Conservation (phyloP, 2,888 invertebrate genomes). For the Odontomyia ornata region DNA sequence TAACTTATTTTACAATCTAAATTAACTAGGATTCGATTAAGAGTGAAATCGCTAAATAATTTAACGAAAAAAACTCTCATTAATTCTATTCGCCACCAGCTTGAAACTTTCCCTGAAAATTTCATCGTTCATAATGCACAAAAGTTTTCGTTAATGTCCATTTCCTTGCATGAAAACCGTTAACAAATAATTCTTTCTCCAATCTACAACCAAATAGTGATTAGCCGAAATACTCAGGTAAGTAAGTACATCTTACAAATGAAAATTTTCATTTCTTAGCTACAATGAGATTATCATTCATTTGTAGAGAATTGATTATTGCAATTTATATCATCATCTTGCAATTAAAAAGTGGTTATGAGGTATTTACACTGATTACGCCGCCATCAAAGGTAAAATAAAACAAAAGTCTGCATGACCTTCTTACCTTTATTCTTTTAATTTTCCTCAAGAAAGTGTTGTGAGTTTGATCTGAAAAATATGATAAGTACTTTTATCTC, state of each 20-base stretch:
- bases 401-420: neutral
- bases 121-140: neutral
- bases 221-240: neutral
- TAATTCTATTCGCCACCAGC: neutral
- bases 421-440: neutral
- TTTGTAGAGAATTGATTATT: neutral
- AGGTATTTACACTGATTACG: neutral
- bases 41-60: neutral
- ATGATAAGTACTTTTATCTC: neutral
- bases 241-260: neutral
- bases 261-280: neutral
- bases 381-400: neutral
- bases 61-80: neutral
- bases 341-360: constrained; percentile 1
- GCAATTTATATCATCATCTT: neutral
- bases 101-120: neutral
- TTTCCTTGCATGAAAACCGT: neutral
- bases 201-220: no score
- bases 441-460: neutral
- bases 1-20: neutral
- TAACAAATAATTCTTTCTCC: neutral
- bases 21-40: neutral
- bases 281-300: neutral
- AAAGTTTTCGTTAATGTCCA: neutral
- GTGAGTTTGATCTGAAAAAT: neutral